A percentile compares a stretch with the other conserved stretches of the same genome.
Conservation (phyloP, 2,888 invertebrate species). For the Leptopilina syphax region DNA sequence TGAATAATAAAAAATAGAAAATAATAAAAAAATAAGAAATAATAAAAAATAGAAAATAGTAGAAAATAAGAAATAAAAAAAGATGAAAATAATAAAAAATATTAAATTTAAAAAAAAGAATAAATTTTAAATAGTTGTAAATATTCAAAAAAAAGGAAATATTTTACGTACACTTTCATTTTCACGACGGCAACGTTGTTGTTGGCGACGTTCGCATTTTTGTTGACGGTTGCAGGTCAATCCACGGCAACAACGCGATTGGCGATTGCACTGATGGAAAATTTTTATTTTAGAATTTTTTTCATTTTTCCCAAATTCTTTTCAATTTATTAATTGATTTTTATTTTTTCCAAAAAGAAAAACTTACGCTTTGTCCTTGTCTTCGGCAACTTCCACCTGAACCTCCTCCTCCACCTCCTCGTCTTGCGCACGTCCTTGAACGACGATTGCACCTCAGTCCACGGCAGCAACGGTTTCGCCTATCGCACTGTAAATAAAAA, state of each 20-base stretch:
- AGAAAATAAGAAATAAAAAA: background rate
- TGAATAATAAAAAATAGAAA: no score
- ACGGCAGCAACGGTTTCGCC: background rate
- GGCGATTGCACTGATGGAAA: background rate
- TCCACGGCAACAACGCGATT: background rate
- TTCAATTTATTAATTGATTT: background rate
- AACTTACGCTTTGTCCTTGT: conserved; percentile 3
- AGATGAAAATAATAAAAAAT: no score
- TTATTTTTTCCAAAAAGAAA: background rate
- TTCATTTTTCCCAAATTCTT: background rate
- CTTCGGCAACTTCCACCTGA: background rate
- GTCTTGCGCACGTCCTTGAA: background rate
- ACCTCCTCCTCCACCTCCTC: background rate
- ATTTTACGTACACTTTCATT: background rate
- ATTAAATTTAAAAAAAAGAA: no score
- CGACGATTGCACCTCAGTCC: background rate
- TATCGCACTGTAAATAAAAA: background rate
- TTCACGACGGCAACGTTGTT: background rate
- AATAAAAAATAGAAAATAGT: background rate
- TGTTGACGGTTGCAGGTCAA: background rate
- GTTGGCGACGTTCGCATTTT: background rate
- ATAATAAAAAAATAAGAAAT: no score
- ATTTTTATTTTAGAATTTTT: background rate
- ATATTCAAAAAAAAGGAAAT: background rate
- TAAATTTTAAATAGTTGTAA: no score